Base-by-base conservation (phyloP, 1,140 invertebrate genomes). In the Anastatus disparis region DNA sequence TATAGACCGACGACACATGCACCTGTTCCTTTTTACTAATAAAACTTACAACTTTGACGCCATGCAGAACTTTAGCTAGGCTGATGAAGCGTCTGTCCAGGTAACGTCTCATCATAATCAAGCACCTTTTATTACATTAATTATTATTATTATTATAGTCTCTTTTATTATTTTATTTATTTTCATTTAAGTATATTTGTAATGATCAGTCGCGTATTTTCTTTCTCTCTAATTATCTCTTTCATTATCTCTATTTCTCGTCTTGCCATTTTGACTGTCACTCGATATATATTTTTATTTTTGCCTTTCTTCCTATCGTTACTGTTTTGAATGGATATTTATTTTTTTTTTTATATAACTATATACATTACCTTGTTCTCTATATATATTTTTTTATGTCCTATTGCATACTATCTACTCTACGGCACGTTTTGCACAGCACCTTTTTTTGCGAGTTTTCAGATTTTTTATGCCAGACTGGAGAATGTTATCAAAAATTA, bases 41-140 rank as follows among this genome's bases (percentile, higher is more conserved):
- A 52, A 67, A 68, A 83, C 76, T 83, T 79, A 84, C 81, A 80
- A 85, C 82, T 85, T 85, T 85, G 75, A 84, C 84, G 83, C 82
- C 80, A 85, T 84, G 84, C 84, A 86, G 85, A 86, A 81, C 82
- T 85, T 85, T 86, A 85, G 83, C 83, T 85, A 86, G 79, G 82
- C 85, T 86, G 85, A 85, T 86, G 82, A 85, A 83, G 79, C 83
- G 81, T 81, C 81, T 86, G 78, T 75, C 84, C 82, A 86, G 85
- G 85, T 86, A 86, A 86, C 80, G 81, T 81, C 71, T 64, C 83
- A 84, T 82, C 83, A 84, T n/a, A 79, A 83, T 82, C 81, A n/a
- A n/a, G 82, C 81, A 86, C 81, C 76, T 85, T 84, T 83, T 74
- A 75, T 83, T 84, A 71, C n/a, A n/a, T n/a, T n/a, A n/a, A n/a